phyloP scores from a whole-genome alignment of 2,113 vertebrate genomes.

The Oxyruncus cristatus region DNA sequence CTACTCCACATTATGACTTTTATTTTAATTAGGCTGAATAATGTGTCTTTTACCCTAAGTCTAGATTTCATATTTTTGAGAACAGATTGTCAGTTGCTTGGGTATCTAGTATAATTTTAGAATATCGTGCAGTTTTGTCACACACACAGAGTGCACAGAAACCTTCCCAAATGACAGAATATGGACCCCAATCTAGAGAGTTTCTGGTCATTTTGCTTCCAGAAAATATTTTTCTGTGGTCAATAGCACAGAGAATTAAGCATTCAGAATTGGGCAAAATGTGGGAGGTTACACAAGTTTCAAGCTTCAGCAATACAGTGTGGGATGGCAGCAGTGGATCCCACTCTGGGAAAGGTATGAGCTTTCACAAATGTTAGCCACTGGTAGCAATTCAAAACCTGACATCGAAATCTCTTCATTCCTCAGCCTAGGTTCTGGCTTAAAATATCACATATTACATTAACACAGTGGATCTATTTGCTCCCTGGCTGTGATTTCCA shows the following conservation, averaged over 20 bases:
- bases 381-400: neutral
- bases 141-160: neutral
- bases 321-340: neutral
- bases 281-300: neutral
- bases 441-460: neutral
- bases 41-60: neutral
- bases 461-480: neutral
- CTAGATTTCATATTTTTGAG: neutral
- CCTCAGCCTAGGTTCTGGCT: neutral
- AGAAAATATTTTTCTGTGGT: neutral
- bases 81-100: neutral
- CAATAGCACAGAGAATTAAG: neutral
- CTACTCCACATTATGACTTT: neutral
- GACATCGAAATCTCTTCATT: neutral
- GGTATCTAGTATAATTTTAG: neutral
- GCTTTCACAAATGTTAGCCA: neutral
- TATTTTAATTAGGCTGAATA: constrained; percentile 19
- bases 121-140: neutral
- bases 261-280: neutral
- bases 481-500: neutral
- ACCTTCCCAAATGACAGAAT: neutral
- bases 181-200: neutral
- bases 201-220: neutral
- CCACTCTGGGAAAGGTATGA: neutral
- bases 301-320: neutral